Evolutionary conservation across 1,140 invertebrate species (phyloP).

Genomic region (Drosophila lacteicornis): DNA sequence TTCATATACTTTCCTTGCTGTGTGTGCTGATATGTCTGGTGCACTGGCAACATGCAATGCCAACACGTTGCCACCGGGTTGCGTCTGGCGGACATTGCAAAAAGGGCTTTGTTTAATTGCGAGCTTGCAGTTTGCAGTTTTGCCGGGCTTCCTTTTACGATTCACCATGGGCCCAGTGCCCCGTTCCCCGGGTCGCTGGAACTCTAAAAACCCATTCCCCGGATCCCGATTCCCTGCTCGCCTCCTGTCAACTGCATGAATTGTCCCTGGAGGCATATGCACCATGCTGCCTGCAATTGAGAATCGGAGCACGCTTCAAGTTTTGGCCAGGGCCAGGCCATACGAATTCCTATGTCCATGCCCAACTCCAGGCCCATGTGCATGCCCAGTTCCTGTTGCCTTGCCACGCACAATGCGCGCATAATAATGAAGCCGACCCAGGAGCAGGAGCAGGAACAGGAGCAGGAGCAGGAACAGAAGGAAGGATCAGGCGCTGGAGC

Average conservation of each 20-base stretch:
- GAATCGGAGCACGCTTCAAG: slow-evolving; percentile 81
- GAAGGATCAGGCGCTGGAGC: slow-evolving; percentile 40
- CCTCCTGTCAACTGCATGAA: slow-evolving; percentile 50
- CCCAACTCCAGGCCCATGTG: slow-evolving; percentile 27
- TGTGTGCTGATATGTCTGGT: slow-evolving; percentile 13
- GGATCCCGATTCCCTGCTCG: slow-evolving; percentile 1
- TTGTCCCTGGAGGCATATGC: slow-evolving; percentile 79
- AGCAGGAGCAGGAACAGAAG: slow-evolving; percentile 10
- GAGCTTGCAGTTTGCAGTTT: slow-evolving; percentile 52
- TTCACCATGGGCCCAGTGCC: neutral
- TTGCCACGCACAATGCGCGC: slow-evolving; percentile 77
- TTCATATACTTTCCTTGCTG: slow-evolving; percentile 5
- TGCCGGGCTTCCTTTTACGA: slow-evolving; percentile 58
- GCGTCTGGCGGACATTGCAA: slow-evolving; percentile 34
- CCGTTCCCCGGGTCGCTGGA: no score
- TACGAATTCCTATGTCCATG: slow-evolving; percentile 71
- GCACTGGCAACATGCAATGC: slow-evolving; percentile 48
- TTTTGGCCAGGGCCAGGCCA: slow-evolving; percentile 54
- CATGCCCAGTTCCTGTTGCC: slow-evolving; percentile 73
- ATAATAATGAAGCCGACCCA: slow-evolving; percentile 69
- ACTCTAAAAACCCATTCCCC: neutral
- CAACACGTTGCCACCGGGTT: slow-evolving; percentile 45
- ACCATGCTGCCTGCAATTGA: slow-evolving; percentile 71
- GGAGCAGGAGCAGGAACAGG: slow-evolving; percentile 15
- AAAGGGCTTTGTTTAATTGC: slow-evolving; percentile 78